phyloP scores from a whole-genome alignment of 2,888 invertebrate species.

The Zeuzera pyrina region DNA sequence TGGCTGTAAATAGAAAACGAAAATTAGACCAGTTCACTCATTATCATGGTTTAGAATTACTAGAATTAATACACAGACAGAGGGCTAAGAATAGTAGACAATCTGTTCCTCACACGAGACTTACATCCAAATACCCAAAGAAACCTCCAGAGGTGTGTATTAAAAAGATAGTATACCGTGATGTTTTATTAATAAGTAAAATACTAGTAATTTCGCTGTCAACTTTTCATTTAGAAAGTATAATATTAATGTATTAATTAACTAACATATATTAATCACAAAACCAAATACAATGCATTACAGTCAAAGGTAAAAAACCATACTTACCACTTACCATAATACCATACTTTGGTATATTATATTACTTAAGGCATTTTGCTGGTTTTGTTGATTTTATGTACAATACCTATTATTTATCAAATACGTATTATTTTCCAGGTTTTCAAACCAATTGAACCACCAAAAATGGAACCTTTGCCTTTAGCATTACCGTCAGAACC shows the following conservation, averaged over 20 bases:
- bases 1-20: constrained; percentile 88
- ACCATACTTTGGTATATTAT: neutral
- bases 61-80: constrained; percentile 76
- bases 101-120: constrained; percentile 52
- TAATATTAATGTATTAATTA: no score
- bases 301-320: no score
- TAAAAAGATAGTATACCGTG: no score
- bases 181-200: no score
- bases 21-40: constrained; percentile 89
- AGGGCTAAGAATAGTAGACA: constrained; percentile 65
- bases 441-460: constrained; percentile 76
- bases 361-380: constrained; percentile 1
- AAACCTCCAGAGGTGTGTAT: constrained; percentile 72
- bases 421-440: no score
- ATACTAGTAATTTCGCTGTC: no score
- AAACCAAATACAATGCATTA: no score
- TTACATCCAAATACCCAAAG: constrained; percentile 67
- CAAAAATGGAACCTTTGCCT: constrained; percentile 74
- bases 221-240: no score
- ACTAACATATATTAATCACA: no score
- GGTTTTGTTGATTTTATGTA: neutral
- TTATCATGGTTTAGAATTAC: constrained; percentile 83
- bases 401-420: neutral
- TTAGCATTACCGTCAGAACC: constrained; percentile 69
- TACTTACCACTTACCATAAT: no score